Base-by-base conservation (phyloP, 2,797 vertebrate genomes). In the Urosaurus nigricauda region DNA sequence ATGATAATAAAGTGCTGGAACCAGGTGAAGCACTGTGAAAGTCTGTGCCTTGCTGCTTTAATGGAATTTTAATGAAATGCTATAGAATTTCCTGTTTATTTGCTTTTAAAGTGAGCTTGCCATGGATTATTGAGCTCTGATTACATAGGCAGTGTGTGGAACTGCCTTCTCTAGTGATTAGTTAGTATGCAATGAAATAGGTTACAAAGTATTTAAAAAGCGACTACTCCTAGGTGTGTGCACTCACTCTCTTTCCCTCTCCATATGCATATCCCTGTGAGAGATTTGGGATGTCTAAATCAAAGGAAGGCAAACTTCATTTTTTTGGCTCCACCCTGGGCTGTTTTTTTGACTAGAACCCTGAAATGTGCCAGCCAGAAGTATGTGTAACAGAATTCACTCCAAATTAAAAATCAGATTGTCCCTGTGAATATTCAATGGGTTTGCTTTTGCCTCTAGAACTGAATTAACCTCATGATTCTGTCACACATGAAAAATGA, bases 11-110 rank as follows among this genome's bases (percentile, higher is more conserved):
- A 74, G 58, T 79, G 37, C 40, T 53, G n/a, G 75, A 73, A n/a
- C n/a, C 90, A 81, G 71, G 85, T 87, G 75, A 79, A 63, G 58
- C 65, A 83, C 74, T 47, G 29, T 37, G 74, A 83, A 81, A 58
- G 40, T 60, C 83, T 60, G 35, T 79, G 40, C 40, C 83, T 82
- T 60, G 5, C 35, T 71, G 65, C 83, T 83, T 85, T 88, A 85
- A 85, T 86, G 79, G 79, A 73, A 77, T 84, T 86, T 91, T 91
- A 89, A 89, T 89, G 88, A 86, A 89, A 82, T 78, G 60, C 47
- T 60, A 73, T 77, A 88, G 83, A 73, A 86, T 58, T 88, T 86
- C 51, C 63, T 79, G 79, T 86, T 88, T 88, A 81, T 84, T 88
- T 85, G 47, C 78, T 75, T 88, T 81, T 87, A 68, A 88, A 90